Percentiles rank a stretch among this genome's conserved stretches.
Evolutionary conservation across 2,113 vertebrate species (phyloP).

Genomic region (Pionites leucogaster): DNA sequence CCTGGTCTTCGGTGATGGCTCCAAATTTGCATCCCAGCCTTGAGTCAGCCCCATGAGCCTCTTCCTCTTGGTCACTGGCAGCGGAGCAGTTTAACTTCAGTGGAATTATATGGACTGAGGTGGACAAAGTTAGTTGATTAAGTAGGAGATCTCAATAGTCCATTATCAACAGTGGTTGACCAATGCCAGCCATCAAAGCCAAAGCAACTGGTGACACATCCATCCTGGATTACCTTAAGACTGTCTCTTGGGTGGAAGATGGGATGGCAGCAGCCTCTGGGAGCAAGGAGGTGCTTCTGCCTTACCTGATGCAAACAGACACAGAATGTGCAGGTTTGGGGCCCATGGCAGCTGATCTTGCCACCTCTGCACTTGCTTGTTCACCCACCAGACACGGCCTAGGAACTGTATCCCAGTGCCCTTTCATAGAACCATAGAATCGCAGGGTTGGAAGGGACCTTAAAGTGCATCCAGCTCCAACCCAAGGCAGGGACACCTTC

Average conservation of each 20-base stretch:
- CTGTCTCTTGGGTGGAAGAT: not conserved
- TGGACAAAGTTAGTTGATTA: not conserved
- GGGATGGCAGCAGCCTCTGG: not conserved
- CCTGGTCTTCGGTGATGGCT: not conserved
- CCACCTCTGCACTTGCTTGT: not conserved
- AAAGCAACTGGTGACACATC: not conserved
- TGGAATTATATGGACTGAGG: not conserved
- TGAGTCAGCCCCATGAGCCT: not conserved
- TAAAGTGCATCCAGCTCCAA: not conserved
- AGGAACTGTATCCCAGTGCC: rapidly evolving
- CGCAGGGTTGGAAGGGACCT: not conserved
- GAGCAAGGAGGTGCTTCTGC: not conserved
- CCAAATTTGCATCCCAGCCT: not conserved
- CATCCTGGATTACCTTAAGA: not conserved
- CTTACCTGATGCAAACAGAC: not conserved
- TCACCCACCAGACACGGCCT: not conserved
- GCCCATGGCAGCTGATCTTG: not conserved
- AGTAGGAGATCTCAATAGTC: not conserved
- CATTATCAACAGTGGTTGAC: not conserved
- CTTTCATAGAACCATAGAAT: not conserved
- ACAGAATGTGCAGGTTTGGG: no score
- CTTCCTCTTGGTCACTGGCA: not conserved
- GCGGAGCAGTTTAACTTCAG: not conserved
- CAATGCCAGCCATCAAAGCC: not conserved
- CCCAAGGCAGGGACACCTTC: not conserved